Conservation (phyloP, 1,140 invertebrate species). For the Lepidostoma basale region DNA sequence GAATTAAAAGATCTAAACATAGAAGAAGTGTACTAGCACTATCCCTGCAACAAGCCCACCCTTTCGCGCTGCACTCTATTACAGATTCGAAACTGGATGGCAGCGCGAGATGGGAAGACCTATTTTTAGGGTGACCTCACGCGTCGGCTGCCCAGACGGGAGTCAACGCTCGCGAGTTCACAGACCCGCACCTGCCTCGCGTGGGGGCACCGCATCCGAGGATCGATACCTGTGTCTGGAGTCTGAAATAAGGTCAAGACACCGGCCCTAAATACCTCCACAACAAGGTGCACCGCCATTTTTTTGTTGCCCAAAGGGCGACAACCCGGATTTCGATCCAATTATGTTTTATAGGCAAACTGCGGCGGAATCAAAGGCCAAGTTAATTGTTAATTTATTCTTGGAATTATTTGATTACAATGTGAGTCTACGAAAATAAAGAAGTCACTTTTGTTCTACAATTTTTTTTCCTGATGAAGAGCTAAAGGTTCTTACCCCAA, state of each 20-base stretch:
- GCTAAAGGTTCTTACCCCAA: too few relatives aligned
- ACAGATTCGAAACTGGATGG: neutral
- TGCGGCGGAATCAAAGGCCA: too few relatives aligned
- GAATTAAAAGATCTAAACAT: neutral
- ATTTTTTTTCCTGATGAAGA: too few relatives aligned
- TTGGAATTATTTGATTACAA: too few relatives aligned
- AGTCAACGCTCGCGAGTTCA: neutral
- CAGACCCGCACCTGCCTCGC: conserved; percentile 18
- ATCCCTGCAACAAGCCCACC: neutral
- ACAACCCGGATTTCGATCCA: too few relatives aligned
- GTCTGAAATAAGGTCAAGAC: neutral
- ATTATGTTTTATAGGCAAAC: too few relatives aligned
- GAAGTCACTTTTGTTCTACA: too few relatives aligned
- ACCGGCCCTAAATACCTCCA: too few relatives aligned
- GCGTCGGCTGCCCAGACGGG: conserved; percentile 17
- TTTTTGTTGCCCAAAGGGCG: too few relatives aligned
- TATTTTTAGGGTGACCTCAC: conserved; percentile 24
- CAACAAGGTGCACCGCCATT: too few relatives aligned
- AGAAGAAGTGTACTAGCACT: neutral
- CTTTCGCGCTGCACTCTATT: neutral
- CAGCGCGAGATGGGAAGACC: neutral
- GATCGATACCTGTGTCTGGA: conserved; percentile 24
- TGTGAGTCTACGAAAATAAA: too few relatives aligned
- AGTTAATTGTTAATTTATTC: too few relatives aligned
- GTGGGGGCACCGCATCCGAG: conserved; percentile 9